Evolutionary conservation across 1,140 invertebrate species (phyloP).

Genomic region (Drosophila athabasca): DNA sequence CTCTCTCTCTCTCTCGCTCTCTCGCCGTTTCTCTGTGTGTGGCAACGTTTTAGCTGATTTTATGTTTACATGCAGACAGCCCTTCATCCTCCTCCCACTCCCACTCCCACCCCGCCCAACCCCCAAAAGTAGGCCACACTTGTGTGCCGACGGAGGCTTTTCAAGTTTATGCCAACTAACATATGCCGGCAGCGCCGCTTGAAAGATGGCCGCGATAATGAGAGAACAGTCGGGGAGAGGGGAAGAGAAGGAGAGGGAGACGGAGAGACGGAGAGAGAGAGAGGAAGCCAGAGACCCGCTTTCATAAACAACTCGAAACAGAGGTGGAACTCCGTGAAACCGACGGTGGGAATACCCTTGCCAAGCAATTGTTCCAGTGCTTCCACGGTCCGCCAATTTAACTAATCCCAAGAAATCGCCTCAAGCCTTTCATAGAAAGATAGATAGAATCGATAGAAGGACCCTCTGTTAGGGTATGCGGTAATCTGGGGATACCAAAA

Average conservation of each 20-base stretch:
- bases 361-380: too few species aligned
- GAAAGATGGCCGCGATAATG: constrained; percentile 76
- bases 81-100: background rate
- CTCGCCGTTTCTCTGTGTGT: constrained; percentile 44
- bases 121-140: constrained; percentile 71
- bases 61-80: constrained; percentile 59
- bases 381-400: too few species aligned
- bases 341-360: too few species aligned
- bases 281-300: background rate
- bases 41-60: constrained; percentile 74
- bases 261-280: too few species aligned
- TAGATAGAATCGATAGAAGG: too few species aligned
- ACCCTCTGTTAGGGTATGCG: background rate
- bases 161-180: constrained; percentile 78
- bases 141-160: constrained; percentile 58
- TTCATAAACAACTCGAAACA: too few species aligned
- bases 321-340: too few species aligned
- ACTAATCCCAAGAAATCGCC: too few species aligned
- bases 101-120: background rate
- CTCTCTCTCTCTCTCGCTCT: constrained; percentile 12
- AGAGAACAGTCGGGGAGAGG: constrained; percentile 33
- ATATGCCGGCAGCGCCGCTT: constrained; percentile 71
- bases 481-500: too few species aligned
- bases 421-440: too few species aligned
- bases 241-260: too few species aligned